phyloP scores from a whole-genome alignment of 2,888 invertebrate genomes.

The Spisula subtruncata region DNA sequence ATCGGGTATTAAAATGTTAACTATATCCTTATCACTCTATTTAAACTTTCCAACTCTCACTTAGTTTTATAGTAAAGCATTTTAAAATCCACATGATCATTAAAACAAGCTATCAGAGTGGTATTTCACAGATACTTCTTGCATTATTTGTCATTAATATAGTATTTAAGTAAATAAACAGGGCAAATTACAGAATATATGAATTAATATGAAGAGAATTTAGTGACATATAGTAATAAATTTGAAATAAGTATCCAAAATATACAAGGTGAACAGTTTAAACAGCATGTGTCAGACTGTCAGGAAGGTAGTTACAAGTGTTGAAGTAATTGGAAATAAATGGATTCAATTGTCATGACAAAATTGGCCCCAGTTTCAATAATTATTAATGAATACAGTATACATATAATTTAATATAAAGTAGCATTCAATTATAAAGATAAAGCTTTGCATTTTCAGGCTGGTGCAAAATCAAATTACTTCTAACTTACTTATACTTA shows the following conservation, averaged over 20 bases:
- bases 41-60: constrained; percentile 1
- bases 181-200: background rate
- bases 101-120: background rate
- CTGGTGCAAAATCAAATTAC: too few relatives aligned
- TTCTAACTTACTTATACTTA: too few relatives aligned
- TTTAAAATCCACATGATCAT: constrained; percentile 12
- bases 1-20: constrained; percentile 44
- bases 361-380: background rate
- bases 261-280: background rate
- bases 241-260: too few relatives aligned
- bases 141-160: background rate
- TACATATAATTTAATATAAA: too few relatives aligned
- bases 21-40: constrained; percentile 33
- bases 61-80: background rate
- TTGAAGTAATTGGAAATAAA: background rate
- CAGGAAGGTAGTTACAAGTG: background rate
- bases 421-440: too few relatives aligned
- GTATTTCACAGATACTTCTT: background rate
- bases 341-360: background rate
- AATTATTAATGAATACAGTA: too few relatives aligned
- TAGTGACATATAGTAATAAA: background rate
- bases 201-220: too few relatives aligned
- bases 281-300: background rate
- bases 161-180: background rate
- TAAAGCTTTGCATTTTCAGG: too few relatives aligned